A percentile compares a stretch with the other conserved stretches of the same genome.
Evolutionary conservation across 2,113 vertebrate species (phyloP).

Genomic region (human): GRCh38 chr5:5703001-5703500

Average conservation of each 20-base stretch:
- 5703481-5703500: background rate
- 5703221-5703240: fast-evolving
- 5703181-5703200: background rate
- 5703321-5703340: background rate
- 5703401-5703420: fast-evolving
- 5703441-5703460: fast-evolving
- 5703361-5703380: too few relatives aligned
- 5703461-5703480: too few relatives aligned
- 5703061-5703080: fast-evolving
- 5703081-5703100: background rate
- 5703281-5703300: background rate
- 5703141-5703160: background rate
- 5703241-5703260: background rate
- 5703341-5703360: background rate
- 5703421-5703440: too few relatives aligned
- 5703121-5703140: background rate
- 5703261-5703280: background rate
- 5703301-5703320: fast-evolving
- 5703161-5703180: background rate
- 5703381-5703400: background rate
- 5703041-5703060: fast-evolving
- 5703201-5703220: background rate
- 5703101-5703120: too few relatives aligned
- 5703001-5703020: background rate
- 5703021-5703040: fast-evolving